Evolutionary conservation across 2,113 vertebrate genomes (phyloP).

Genomic region (Cyphomyrus plagiostoma): DNA sequence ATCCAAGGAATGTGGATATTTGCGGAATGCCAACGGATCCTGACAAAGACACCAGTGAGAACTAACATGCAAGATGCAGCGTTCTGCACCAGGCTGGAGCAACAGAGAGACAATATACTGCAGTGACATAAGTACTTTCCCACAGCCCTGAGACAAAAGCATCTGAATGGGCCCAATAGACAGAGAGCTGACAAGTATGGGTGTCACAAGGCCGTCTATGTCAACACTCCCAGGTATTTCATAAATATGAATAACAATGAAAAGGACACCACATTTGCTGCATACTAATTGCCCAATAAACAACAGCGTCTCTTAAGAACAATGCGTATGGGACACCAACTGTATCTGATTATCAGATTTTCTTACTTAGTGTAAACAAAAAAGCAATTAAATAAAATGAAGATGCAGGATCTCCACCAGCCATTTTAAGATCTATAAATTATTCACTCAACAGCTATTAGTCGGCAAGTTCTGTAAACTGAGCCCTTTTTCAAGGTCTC

Average conservation of each 20-base stretch:
- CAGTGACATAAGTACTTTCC: constrained; percentile 64
- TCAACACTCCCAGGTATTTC: constrained; percentile 48
- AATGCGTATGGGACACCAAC: background rate
- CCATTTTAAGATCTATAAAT: background rate
- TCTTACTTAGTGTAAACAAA: constrained; percentile 10
- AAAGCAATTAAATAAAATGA: constrained; percentile 9
- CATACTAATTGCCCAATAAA: constrained; percentile 44
- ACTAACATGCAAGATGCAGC: constrained; percentile 54
- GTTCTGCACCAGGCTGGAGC: constrained; percentile 48
- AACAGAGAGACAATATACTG: constrained; percentile 46
- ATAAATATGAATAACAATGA: constrained; percentile 48
- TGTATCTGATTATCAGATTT: background rate
- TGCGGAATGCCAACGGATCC: constrained; percentile 73
- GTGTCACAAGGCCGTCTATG: constrained; percentile 48
- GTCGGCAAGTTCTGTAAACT: constrained; percentile 33
- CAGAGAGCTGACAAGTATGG: constrained; percentile 53
- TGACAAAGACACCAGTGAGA: constrained; percentile 65
- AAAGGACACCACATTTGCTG: constrained; percentile 37
- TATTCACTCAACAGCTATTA: constrained; percentile 46
- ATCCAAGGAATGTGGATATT: constrained; percentile 89
- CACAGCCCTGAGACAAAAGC: constrained; percentile 63
- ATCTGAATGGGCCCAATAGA: constrained; percentile 54
- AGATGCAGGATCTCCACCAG: background rate
- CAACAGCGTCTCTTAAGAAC: background rate
- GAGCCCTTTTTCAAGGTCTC: constrained; percentile 38